Base-by-base conservation (phyloP, 1,140 invertebrate genomes). In the Stegodyphus mimosarum region DNA sequence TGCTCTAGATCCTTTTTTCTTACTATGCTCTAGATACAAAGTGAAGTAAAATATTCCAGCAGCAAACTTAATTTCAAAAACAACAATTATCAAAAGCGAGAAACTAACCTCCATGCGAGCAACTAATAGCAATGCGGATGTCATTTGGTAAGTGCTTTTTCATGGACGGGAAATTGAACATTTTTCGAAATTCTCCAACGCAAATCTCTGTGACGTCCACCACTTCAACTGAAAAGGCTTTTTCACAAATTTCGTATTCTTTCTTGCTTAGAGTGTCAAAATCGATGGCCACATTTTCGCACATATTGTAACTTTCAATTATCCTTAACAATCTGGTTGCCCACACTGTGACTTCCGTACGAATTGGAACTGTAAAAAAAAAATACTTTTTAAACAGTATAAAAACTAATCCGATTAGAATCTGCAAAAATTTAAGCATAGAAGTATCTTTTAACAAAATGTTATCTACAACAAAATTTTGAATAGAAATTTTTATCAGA, bases 291-390 rank as follows among this genome's bases (percentile, higher is more conserved):
- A 60, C 9, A 10, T 60, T 5, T 60, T 60, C 55, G 15, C 55
- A 60, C 9, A 15, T 15, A 1, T 9, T 10, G 15, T 10, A 60
- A 60, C 15, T 60, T 15, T 60, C 9, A 60, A 60, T 9, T 33
- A 15, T 15, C 15, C 15, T 60, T 60, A 15, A 60, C 15, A 60
- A 60, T 60, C 55, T 15, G 55, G 7, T 67, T 67, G 64, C 10
- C 64, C n/a, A 15, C 11, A 15, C 64, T 17, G n/a, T 67, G n/a
- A 67, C 17, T n/a, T 67, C 64, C 5, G 9, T 17, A 7, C 64
- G 64, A 9, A 67, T 67, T n/a, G 64, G 64, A 67, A 67, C 64
- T 67, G 64, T 17, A 67, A 67, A 67, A 60, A 10, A 15, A 5
- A 15, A 33, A 1, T 33, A 33, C n/a, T 33, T 33, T 33, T 33